Conservation (phyloP, 2,113 vertebrate species). For the Indri indri region DNA sequence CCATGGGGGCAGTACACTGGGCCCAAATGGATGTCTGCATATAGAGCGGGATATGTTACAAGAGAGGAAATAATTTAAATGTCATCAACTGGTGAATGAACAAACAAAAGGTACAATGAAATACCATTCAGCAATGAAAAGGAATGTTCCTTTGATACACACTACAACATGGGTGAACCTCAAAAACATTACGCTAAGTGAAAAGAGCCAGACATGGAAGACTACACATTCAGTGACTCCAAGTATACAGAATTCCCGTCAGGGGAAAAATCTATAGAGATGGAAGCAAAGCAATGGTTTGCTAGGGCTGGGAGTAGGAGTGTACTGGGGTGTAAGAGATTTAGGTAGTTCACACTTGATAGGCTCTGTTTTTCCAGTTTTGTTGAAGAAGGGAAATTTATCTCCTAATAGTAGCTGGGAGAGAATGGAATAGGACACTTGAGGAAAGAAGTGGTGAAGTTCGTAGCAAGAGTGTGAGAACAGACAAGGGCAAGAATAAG, state of each 20-base stretch:
- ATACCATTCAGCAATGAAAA: neutral
- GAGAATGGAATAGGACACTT: neutral
- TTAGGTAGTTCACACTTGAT: neutral
- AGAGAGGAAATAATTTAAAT: neutral
- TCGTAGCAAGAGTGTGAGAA: neutral
- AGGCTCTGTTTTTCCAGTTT: neutral
- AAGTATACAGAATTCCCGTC: neutral
- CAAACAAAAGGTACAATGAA: neutral
- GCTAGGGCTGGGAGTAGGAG: neutral
- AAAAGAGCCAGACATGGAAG: neutral
- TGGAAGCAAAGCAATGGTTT: neutral
- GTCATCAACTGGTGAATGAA: neutral
- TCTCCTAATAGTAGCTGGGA: neutral
- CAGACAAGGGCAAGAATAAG: neutral
- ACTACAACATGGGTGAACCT: neutral
- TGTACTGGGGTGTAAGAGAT: neutral
- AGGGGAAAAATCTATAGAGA: neutral
- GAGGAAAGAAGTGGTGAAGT: neutral
- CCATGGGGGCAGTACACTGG: neutral
- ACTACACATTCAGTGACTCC: neutral
- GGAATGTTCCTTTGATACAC: neutral
- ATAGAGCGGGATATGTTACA: neutral
- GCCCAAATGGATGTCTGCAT: neutral
- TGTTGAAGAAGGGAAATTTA: neutral
- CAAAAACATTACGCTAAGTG: neutral